Percentiles rank a stretch among this genome's conserved stretches.
These are phyloP conservation scores for Oscheius sp. DNA, from an alignment of 2,888 invertebrate species.

Conservation along the genomic window DNA sequence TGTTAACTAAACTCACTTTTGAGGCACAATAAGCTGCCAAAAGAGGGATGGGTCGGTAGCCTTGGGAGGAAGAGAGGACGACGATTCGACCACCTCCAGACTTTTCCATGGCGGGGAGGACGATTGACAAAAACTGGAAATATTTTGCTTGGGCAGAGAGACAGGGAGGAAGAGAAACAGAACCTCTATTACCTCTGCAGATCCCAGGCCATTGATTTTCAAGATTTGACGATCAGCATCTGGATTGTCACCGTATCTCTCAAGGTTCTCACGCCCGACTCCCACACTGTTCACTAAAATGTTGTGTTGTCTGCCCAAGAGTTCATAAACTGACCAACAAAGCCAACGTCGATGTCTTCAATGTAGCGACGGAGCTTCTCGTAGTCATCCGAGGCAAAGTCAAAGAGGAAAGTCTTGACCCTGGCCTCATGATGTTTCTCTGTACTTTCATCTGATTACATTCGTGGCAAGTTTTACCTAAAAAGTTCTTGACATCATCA, in stretches of 20 bases:
- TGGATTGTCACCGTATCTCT: constrained; percentile 70
- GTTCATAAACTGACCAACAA: constrained; percentile 55
- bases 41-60: constrained; percentile 69
- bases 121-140: constrained; percentile 65
- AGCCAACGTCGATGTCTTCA: constrained; percentile 66
- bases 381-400: constrained; percentile 65
- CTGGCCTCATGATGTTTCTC: constrained; percentile 45
- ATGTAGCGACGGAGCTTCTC: constrained; percentile 58
- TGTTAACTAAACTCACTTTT: constrained; percentile 48
- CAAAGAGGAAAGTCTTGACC: constrained; percentile 66
- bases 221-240: constrained; percentile 67
- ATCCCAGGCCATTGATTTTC: constrained; percentile 68
- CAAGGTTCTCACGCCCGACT: constrained; percentile 69
- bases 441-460: constrained; percentile 36
- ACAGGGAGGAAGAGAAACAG: neutral
- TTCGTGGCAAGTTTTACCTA: constrained; percentile 49
- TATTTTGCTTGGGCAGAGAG: neutral
- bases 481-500: constrained; percentile 58
- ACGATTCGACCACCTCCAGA: constrained; percentile 71
- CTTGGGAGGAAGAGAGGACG: constrained; percentile 68
- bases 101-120: constrained; percentile 69
- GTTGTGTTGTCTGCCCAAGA: neutral
- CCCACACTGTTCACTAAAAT: constrained; percentile 71
- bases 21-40: constrained; percentile 70
- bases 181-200: constrained; percentile 57